Evolutionary conservation across 2,113 vertebrate species (phyloP), one percentile per base, ranked within the genome.

Genomic region (Carassius carassius): DNA sequence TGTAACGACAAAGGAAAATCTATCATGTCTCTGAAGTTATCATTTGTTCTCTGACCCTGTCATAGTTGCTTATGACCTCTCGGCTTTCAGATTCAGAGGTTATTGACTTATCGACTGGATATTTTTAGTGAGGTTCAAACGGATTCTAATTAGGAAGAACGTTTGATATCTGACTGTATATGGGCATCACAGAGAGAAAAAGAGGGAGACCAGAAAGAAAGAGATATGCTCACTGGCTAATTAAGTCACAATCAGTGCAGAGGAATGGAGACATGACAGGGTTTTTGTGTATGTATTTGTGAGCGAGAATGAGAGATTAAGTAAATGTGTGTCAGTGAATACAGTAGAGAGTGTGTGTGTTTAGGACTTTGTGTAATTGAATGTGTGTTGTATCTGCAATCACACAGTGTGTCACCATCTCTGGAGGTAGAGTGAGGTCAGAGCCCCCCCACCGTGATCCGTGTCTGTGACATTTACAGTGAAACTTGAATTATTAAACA

Each of bases 401-500:
- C 25, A 21, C 74, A 9, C 37, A 54, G 25, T 11, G 25, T 77
- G 81, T 49, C 14, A 25, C 41, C 16, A 4, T 84, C 72, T 82
- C 29, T 73, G 49, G 41, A 78, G 56, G 56, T 84, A 78, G 32
- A 56, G 77, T 78, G 25, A 84, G 73, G 77, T 84, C 82, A 82
- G 23, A 51, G 23, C 58, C 44, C 72, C 75, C 9, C 17, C 11
- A 37, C 35, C 62, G 65, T 25, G 63, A 49, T 70, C 23, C 74
- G 58, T 85, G 84, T 79, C 60, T 35, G 51, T 84, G 88, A 85
- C 84, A 89, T 89, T 89, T 89, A 63, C 32, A 77, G 41, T 29
- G 44, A 65, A 37, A 17, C 58, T 84, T 86, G 49, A 78, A 89
- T 89, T 85, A 89, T 87, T 85, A 47, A 88, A 32, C 82, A 88